A percentile compares a stretch with the other conserved stretches of the same genome.
phyloP scores from a whole-genome alignment of 2,113 vertebrate species.

The Onychostoma macrolepis region DNA sequence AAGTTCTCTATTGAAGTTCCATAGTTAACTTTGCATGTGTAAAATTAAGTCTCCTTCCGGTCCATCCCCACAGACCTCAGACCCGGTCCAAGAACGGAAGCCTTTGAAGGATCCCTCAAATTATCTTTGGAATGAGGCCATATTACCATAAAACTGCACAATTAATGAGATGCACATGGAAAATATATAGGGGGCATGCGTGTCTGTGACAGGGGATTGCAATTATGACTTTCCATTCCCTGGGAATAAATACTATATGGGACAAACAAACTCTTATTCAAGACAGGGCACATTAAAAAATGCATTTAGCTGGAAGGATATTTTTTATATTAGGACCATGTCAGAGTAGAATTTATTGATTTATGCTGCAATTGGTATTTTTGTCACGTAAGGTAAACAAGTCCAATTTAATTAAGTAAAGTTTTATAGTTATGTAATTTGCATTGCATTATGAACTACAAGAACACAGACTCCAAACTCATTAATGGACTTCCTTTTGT shows the following conservation, averaged over 20 bases:
- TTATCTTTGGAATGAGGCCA: conserved; percentile 47
- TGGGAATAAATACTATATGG: background rate
- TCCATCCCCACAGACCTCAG: conserved; percentile 41
- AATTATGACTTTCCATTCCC: background rate
- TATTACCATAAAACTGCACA: conserved; percentile 43
- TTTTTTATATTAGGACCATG: background rate
- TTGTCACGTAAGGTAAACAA: background rate
- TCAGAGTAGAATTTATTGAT: background rate
- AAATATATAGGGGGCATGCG: conserved; percentile 21
- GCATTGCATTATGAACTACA: background rate
- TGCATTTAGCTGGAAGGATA: background rate
- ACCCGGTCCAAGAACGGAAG: conserved; percentile 40
- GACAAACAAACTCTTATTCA: background rate
- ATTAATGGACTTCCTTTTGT: background rate
- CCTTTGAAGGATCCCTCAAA: conserved; percentile 52
- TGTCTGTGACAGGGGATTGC: background rate
- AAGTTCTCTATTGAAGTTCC: conserved; percentile 49
- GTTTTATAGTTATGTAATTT: background rate
- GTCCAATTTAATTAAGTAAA: background rate
- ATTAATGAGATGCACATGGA: conserved; percentile 30
- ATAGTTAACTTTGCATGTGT: conserved; percentile 51
- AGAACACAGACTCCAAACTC: background rate
- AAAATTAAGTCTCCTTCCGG: conserved; percentile 51
- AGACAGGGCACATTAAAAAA: background rate
- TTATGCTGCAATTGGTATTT: background rate